Evolutionary conservation across 2,888 invertebrate species (phyloP), one percentile per base, ranked within the genome.

Genomic region (Callimorpha dominula): DNA sequence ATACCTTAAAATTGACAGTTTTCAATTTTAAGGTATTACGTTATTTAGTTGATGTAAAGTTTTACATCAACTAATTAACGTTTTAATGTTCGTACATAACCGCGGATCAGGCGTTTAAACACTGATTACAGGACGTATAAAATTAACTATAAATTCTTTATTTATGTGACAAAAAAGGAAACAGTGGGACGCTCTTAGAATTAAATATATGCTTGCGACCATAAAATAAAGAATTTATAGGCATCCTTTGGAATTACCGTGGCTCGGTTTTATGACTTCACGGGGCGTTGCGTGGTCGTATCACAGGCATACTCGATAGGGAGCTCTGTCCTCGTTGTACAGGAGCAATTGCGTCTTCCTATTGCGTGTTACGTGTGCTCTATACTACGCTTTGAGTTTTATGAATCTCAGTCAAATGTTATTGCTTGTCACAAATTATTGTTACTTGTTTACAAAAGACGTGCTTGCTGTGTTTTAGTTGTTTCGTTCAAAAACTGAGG

Each of bases 201-300:
- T 94, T 95, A 94, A 95, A 95, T 94, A 94, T 94, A 92, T 94
- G 92, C 91, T 90, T 84, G 91, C 88, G 88, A 94, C 92, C 93
- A 93, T 95, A 95, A 95, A 95, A 95, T 94, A 93, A 93, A 94
- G 93, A 94, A 95, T 95, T 95, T 95, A 95, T 95, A 92, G 95
- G 89, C 92, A 92, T 94, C 95, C 95, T 94, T 94, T 93, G 92
- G 92, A 92, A 92, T 94, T 93, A 94, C 93, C 90, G 92, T 92
- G 94, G 93, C 90, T 90, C 88, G 92, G 91, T 93, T 95, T 95
- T 95, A 95, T 92, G 92, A 91, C 91, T 94, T 94, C 90, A 95
- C 94, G 93, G 93, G 91, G 92, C 92, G 88, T 88, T 90, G 92
- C 91, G 91, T 92, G 92, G 90, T 91, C 89, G 93, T 90, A 92